Base-by-base conservation (phyloP, 2,797 vertebrate genomes). In the Lithobates sylvaticus region DNA sequence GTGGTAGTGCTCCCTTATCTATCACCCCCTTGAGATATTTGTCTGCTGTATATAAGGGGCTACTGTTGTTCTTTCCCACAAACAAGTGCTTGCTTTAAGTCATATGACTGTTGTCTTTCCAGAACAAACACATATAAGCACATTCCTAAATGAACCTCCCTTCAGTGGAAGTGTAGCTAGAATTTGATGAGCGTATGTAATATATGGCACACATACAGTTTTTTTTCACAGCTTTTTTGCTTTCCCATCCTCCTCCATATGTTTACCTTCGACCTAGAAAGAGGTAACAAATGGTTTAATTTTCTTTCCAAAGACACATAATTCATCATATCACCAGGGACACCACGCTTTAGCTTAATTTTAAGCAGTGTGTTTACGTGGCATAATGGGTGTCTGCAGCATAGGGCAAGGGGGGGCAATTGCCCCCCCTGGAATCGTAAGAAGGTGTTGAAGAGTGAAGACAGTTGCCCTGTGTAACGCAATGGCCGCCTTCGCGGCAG, bases 11-110 rank as follows among this genome's bases (percentile, higher is more conserved):
- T 70, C 68, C 29, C 50, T 15, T 36, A 81, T 36, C 39, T 74
- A 50, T 47, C 84, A 79, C 84, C 44, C 70, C 74, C 69, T 29
- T 74, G 84, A 79, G 84, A 73, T 74, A 68, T 79, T 80, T 73
- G 36, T 36, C 58, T 74, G 58, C 54, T 74, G 27, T 67, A 13
- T 54, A 67, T 18, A 65, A 73, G 26, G 36, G 54, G 34, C 18
- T 39, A 42, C 26, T 84, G 54, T 78, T 84, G 69, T 65, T 84
- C 68, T 64, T 78, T 78, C 76, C 70, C 77, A 85, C 76, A 78
- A 29, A 64, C 50, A 61, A 44, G 47, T 26, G 26, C 67, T 73
- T 84, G 76, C 50, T 79, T 3, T 5, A 23, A 77, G 8, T 70
- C 73, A 78, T 61, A 64, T 71, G 54, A 65, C 26, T 79, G 76